Conservation (phyloP, 2,113 vertebrate genomes). For the Quiscalus mexicanus region DNA sequence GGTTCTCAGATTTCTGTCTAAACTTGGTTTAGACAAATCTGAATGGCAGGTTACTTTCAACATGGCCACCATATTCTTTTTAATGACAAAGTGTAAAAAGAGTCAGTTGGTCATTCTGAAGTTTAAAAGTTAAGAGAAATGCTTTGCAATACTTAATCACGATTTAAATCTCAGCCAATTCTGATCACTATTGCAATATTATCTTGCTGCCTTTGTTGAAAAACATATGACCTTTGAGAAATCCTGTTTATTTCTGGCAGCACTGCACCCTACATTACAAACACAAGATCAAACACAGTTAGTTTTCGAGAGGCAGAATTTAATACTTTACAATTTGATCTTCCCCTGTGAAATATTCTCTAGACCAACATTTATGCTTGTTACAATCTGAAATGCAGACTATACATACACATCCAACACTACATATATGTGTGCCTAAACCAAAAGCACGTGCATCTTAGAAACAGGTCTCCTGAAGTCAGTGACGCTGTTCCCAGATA, state of each 20-base stretch:
- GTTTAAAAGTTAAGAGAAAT: not conserved
- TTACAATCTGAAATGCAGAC: not conserved
- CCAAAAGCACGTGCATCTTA: not conserved
- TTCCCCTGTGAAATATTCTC: not conserved
- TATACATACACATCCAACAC: not conserved
- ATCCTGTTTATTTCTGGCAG: not conserved
- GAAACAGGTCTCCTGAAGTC: not conserved
- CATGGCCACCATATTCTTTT: not conserved
- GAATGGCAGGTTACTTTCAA: not conserved
- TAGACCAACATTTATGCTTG: not conserved
- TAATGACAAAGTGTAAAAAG: not conserved
- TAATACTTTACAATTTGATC: not conserved
- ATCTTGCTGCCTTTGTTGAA: not conserved
- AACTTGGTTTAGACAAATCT: not conserved
- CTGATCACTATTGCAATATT: not conserved
- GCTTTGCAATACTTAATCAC: not conserved
- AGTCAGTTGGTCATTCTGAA: not conserved
- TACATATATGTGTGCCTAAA: not conserved
- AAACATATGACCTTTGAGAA: not conserved
- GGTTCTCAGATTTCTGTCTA: not conserved
- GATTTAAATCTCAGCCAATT: not conserved
- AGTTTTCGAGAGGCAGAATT: not conserved
- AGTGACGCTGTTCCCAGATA: not conserved
- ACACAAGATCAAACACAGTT: not conserved
- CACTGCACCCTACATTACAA: not conserved